Percentiles rank a stretch among this genome's conserved stretches.
Conservation (phyloP, 2,113 vertebrate genomes). For the Blennius ocellaris region DNA sequence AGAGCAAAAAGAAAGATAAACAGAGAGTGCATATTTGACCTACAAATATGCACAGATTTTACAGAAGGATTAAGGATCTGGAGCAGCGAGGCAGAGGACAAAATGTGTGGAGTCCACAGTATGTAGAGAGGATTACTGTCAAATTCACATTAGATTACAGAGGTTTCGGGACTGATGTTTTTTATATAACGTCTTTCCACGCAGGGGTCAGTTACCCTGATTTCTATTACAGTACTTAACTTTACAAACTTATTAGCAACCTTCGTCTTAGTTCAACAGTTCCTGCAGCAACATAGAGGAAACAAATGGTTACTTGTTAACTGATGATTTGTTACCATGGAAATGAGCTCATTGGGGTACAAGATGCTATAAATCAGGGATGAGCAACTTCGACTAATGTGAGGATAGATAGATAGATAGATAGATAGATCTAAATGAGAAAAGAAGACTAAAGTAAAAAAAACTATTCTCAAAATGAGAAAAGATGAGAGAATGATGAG, state of each 20-base stretch:
- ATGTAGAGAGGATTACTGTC: constrained; percentile 57
- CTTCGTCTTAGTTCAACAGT: constrained; percentile 8
- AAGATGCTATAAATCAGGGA: background rate
- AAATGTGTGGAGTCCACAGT: constrained; percentile 44
- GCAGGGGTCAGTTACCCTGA: background rate
- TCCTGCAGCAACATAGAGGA: constrained; percentile 16
- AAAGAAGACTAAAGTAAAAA: too few species aligned
- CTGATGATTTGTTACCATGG: too few species aligned
- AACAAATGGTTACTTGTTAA: constrained; percentile 32
- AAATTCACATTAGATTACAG: constrained; percentile 62
- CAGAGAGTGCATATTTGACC: constrained; percentile 50
- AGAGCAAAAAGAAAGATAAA: constrained; percentile 14
- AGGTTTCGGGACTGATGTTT: constrained; percentile 45
- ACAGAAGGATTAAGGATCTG: constrained; percentile 48
- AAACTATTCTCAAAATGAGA: too few species aligned
- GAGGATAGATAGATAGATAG: too few species aligned
- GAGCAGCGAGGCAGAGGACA: constrained; percentile 32
- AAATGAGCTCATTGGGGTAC: constrained; percentile 2
- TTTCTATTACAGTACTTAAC: constrained; percentile 18
- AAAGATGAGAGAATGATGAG: too few species aligned
- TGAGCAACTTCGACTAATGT: background rate
- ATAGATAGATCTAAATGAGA: too few species aligned
- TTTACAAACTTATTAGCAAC: constrained; percentile 31
- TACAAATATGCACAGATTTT: constrained; percentile 29
- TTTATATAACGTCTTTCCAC: constrained; percentile 46